Evolutionary conservation across 1,140 invertebrate genomes (phyloP).

Genomic region (Andrena cerasifolii): DNA sequence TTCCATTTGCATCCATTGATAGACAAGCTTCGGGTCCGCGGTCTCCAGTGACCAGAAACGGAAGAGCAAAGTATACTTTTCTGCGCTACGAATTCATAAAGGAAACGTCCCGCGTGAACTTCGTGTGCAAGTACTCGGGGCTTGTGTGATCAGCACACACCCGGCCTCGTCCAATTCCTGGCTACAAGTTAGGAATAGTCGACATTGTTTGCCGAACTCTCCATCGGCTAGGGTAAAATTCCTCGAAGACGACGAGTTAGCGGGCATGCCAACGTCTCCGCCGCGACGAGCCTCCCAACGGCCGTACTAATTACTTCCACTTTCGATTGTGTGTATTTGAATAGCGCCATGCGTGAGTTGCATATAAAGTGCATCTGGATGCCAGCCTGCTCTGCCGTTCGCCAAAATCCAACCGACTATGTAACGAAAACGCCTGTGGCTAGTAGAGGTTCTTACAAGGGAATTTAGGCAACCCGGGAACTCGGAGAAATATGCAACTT

Average conservation of each 20-base stretch:
- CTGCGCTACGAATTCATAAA: constrained; percentile 37
- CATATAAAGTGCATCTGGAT: constrained; percentile 16
- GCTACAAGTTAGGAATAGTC: constrained; percentile 65
- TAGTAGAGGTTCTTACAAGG: too few species aligned
- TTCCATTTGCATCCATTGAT: too few species aligned
- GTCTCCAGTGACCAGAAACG: constrained; percentile 1
- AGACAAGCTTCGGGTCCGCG: neutral
- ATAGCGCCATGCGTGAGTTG: constrained; percentile 19
- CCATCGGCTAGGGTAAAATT: constrained; percentile 58
- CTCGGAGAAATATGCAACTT: too few species aligned
- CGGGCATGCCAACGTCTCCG: constrained; percentile 42
- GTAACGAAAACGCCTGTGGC: neutral
- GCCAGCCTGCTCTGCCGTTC: too few species aligned
- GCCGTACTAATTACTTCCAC: constrained; percentile 53
- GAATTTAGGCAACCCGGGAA: too few species aligned
- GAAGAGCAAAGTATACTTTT: constrained; percentile 28
- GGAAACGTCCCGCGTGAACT: constrained; percentile 40
- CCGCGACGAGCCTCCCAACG: constrained; percentile 25
- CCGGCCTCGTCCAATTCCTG: constrained; percentile 35
- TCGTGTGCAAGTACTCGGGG: constrained; percentile 45
- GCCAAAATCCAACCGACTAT: neutral
- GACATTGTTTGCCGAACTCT: constrained; percentile 71
- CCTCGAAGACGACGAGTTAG: constrained; percentile 49
- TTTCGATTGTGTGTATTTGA: constrained; percentile 49
- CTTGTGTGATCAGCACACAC: constrained; percentile 54